Conservation (phyloP, 2,113 vertebrate species). For the Zingel zingel region DNA sequence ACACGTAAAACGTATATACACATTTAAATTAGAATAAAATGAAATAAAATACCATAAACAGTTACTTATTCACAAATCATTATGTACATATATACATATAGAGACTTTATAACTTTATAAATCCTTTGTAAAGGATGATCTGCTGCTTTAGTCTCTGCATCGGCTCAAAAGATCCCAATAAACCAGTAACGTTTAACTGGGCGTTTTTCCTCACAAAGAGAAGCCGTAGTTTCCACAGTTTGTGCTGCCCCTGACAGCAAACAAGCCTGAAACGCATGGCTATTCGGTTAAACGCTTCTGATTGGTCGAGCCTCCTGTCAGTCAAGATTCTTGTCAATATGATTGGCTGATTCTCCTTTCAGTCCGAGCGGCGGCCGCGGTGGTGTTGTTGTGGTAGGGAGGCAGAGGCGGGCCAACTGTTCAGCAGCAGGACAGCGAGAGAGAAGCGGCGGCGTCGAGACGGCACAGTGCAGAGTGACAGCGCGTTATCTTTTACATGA, state of each 20-base stretch:
- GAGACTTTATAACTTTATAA: no score
- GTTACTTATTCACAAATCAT: no score
- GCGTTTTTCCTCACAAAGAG: background rate
- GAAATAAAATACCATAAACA: no score
- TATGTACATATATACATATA: no score
- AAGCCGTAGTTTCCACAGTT: background rate
- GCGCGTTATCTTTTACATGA: slow-evolving; percentile 74
- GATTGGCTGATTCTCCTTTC: slow-evolving; percentile 62
- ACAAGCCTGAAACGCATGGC: background rate
- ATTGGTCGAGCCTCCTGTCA: slow-evolving; percentile 3
- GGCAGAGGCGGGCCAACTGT: background rate
- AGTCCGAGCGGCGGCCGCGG: slow-evolving; percentile 8
- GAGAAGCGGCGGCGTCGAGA: slow-evolving; percentile 34
- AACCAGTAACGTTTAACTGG: background rate
- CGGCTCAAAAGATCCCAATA: no score
- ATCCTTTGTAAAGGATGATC: no score
- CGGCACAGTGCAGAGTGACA: slow-evolving; percentile 47
- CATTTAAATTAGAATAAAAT: no score
- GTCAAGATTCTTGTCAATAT: fast-evolving
- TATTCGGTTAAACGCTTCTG: fast-evolving
- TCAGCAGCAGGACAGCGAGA: slow-evolving; percentile 10
- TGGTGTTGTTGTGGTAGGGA: slow-evolving; percentile 3
- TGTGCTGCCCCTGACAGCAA: background rate
- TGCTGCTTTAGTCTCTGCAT: no score
- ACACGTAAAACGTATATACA: no score